Conservation (phyloP, 2,113 vertebrate species). For the Dicerorhinus sumatrensis region DNA sequence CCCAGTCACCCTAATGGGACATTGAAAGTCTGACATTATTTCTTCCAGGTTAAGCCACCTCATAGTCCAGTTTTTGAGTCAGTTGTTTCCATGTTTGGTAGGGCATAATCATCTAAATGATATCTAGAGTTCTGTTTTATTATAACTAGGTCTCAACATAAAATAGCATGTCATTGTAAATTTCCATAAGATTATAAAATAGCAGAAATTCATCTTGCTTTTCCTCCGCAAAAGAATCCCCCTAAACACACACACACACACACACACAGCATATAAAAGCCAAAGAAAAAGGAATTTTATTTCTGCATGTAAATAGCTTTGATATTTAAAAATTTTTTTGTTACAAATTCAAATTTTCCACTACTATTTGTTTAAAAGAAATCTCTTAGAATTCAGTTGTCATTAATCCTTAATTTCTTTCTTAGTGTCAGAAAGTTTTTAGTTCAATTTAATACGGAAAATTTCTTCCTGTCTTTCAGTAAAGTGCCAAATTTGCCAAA, state of each 20-base stretch:
- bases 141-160: background rate
- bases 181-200: background rate
- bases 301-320: background rate
- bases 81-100: background rate
- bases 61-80: background rate
- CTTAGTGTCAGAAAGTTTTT: background rate
- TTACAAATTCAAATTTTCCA: conserved; percentile 28
- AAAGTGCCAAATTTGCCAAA: background rate
- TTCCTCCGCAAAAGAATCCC: background rate
- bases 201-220: background rate
- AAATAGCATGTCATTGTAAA: conserved; percentile 5
- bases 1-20: background rate
- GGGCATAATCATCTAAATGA: background rate
- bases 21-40: background rate
- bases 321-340: background rate
- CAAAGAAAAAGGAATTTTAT: background rate
- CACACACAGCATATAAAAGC: background rate
- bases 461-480: background rate
- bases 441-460: background rate
- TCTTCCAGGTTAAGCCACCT: background rate
- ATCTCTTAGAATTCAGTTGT: background rate
- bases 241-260: background rate
- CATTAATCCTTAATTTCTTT: background rate
- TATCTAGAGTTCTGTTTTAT: background rate
- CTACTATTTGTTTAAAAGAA: background rate